A percentile compares a stretch with the other conserved stretches of the same genome.
Conservation (phyloP, 2,113 vertebrate species). For the cat (Felis catus) region F.catus_Fca126_mat1.0 CM031412.1:46518501-46519000, state of each 20-base stretch:
- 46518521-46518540: slow-evolving; percentile 66
- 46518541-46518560: slow-evolving; percentile 64
- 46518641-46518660: neutral
- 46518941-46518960: neutral
- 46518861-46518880: too few relatives aligned
- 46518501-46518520: slow-evolving; percentile 63
- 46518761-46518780: too few relatives aligned
- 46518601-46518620: neutral
- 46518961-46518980: neutral
- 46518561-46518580: slow-evolving; percentile 46
- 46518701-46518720: too few relatives aligned
- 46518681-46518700: too few relatives aligned
- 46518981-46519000: neutral
- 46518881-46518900: neutral
- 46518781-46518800: too few relatives aligned
- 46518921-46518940: slow-evolving; percentile 44
- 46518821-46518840: too few relatives aligned
- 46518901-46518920: neutral
- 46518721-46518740: too few relatives aligned
- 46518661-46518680: neutral
- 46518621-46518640: neutral
- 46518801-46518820: too few relatives aligned
- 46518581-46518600: slow-evolving; percentile 50
- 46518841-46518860: too few relatives aligned
- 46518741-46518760: too few relatives aligned